Percentiles rank a stretch among this genome's conserved stretches.
Evolutionary conservation across 2,113 vertebrate species (phyloP).

Genomic region (Pedionomus torquatus): DNA sequence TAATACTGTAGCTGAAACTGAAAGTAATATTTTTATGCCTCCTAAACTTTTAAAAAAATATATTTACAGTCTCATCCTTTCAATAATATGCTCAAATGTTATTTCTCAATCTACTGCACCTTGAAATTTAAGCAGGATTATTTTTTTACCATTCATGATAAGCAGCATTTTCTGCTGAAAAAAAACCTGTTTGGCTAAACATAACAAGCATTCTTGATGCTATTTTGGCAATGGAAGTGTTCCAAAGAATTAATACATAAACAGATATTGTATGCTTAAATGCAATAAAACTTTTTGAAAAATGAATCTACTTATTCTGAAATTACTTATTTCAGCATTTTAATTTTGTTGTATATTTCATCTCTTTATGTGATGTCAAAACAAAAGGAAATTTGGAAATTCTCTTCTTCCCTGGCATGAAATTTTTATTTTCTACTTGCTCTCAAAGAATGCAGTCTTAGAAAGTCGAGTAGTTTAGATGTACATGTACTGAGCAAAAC

Average conservation of each 20-base stretch:
- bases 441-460: neutral
- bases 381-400: neutral
- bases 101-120: neutral
- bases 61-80: neutral
- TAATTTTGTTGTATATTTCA: neutral
- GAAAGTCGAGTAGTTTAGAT: neutral
- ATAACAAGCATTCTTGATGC: neutral
- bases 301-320: neutral
- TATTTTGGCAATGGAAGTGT: neutral
- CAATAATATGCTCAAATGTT: neutral
- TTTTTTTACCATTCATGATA: neutral
- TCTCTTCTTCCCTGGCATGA: neutral
- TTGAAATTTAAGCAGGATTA: neutral
- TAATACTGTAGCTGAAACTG: neutral
- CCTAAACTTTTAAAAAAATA: neutral
- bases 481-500: neutral
- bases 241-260: neutral
- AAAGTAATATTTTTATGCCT: neutral
- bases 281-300: neutral
- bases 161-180: neutral
- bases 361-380: neutral
- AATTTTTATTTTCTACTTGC: neutral
- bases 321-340: neutral
- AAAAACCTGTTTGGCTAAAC: neutral
- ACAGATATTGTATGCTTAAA: neutral